Evolutionary conservation across 2,797 vertebrate genomes (phyloP), one percentile per base, ranked within the genome.

Genomic region (Rhinoraja longicauda): DNA sequence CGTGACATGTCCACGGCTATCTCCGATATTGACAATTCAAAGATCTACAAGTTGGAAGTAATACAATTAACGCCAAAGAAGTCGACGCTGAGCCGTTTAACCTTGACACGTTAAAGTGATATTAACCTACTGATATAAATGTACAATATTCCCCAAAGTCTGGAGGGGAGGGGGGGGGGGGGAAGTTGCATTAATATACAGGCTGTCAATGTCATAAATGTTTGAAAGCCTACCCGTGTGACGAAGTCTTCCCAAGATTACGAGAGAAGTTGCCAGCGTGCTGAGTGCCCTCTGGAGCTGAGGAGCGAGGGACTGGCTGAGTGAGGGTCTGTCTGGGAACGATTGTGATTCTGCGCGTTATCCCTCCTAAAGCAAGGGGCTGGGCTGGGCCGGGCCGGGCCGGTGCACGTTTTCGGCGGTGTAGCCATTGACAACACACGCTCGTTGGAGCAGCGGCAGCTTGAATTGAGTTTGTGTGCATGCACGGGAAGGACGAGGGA

Each of bases 281-380:
- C 94, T 94, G 93, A 94, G 95, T 93, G 95, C 95, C 94, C 94
- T 79, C 90, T 93, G 93, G 93, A 93, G 93, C 94, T 94, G 93
- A 94, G 93, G 93, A 93, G 93, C 94, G 95, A 45, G 45, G 45
- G 45, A 3, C 45, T 95, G 94, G 81, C 57, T 95, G 95, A 94
- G 53, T 82, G 94, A 62, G 95, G 95, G 94, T 1, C 77, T 94
- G 94, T 1, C 77, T 94, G 93, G 62, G n/a, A 93, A 93, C 94
- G 93, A 94, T 94, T 93, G 94, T 0, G 93, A 95, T 94, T 62
- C 93, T 95, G 94, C 0, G 86, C 94, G 94, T 29, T 94, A 36
- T 9, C 21, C 29, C 67, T 26, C 67, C 15, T 59, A 12, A 73
- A 73, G 39, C 32, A 39, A 67, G 67, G 72, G 67, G 9, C 64